Conservation (phyloP, 1,140 invertebrate species). For the Alviniconcha marisindica region DNA sequence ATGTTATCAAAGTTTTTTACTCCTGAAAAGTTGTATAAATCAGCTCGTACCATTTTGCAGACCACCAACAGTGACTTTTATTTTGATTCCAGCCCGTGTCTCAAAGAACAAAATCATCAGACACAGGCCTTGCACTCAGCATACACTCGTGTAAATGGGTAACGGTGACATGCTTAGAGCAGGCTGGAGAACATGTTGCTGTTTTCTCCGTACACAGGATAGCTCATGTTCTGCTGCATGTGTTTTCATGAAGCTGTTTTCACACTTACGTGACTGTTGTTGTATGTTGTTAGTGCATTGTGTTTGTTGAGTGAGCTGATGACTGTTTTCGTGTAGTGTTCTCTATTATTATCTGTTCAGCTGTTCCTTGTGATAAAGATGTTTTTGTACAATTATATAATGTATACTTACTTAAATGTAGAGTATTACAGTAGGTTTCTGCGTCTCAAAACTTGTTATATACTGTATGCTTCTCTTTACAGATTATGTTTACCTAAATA, state of each 20-base stretch:
- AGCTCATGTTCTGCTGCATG: background rate
- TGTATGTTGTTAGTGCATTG: background rate
- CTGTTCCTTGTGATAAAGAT: background rate
- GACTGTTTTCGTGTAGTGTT: background rate
- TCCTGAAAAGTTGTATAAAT: too few species aligned
- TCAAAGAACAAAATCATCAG: too few species aligned
- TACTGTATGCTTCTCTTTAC: background rate
- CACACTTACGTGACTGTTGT: background rate
- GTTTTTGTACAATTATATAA: background rate
- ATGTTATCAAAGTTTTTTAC: too few species aligned
- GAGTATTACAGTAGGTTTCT: background rate
- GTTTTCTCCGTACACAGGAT: background rate
- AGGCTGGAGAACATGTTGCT: background rate
- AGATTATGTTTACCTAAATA: background rate
- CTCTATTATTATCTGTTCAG: background rate
- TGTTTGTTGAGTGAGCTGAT: background rate
- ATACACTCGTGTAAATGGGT: too few species aligned
- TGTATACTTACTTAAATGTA: too few species aligned
- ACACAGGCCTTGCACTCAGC: background rate
- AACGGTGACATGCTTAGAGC: too few species aligned
- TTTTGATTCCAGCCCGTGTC: too few species aligned
- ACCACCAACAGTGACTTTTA: too few species aligned
- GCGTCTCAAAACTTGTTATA: background rate
- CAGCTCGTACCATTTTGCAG: too few species aligned
- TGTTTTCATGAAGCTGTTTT: background rate